A percentile compares a stretch with the other conserved stretches of the same genome.
Evolutionary conservation across 1,140 invertebrate species (phyloP).

Genomic region (Pachypsylla venusta): DNA sequence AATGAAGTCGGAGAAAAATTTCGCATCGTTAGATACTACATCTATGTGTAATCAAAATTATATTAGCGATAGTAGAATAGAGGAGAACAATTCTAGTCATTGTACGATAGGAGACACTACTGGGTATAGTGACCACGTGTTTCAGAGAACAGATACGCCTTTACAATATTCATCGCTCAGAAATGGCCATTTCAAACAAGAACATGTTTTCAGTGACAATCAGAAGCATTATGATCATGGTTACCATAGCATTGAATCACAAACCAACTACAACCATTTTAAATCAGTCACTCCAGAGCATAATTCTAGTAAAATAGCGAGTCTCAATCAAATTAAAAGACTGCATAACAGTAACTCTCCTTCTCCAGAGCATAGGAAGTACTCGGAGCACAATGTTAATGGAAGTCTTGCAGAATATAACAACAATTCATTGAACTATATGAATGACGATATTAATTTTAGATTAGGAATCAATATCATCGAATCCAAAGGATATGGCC

Average conservation of each 20-base stretch:
- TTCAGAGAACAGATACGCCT: conserved; percentile 5
- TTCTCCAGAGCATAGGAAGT: neutral
- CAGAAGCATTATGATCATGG: conserved; percentile 20
- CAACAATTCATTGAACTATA: neutral
- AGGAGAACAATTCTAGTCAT: no score
- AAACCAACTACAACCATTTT: neutral
- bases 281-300: conserved; percentile 3
- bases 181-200: neutral
- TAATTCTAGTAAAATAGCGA: neutral
- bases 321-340: conserved; percentile 3
- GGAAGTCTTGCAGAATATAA: neutral
- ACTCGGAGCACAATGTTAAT: neutral
- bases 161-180: neutral
- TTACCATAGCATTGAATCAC: conserved; percentile 23
- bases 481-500: neutral
- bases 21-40: neutral
- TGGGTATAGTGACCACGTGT: conserved; percentile 27
- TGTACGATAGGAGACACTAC: no score
- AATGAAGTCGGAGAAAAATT: neutral
- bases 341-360: neutral
- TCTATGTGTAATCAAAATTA: neutral
- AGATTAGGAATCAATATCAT: conserved; percentile 7
- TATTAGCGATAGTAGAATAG: neutral
- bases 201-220: neutral
- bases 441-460: neutral